phyloP scores from a whole-genome alignment of 2,888 invertebrate species.

The Acleris sparsana region DNA sequence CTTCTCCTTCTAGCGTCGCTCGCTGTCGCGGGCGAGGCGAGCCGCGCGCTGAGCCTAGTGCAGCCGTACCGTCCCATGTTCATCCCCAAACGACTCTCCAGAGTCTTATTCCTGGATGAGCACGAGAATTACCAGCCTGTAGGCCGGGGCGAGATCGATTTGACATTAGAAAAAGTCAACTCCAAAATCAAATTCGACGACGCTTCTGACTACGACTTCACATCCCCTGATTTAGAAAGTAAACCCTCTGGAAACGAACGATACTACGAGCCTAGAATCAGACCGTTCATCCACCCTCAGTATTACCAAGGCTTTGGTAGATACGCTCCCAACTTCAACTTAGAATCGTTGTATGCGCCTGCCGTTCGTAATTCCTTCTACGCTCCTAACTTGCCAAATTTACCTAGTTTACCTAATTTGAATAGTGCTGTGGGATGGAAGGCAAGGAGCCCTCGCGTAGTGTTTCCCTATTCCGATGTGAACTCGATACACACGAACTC shows the following conservation, averaged over 20 bases:
- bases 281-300: constrained; percentile 56
- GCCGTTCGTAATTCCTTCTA: constrained; percentile 65
- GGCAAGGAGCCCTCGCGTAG: constrained; percentile 75
- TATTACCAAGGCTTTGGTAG: constrained; percentile 69
- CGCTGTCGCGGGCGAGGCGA: constrained; percentile 67
- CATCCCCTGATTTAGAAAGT: constrained; percentile 61
- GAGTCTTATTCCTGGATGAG: constrained; percentile 72
- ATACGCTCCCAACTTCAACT: constrained; percentile 68
- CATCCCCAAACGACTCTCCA: constrained; percentile 48
- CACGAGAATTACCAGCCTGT: constrained; percentile 64
- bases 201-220: constrained; percentile 73
- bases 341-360: constrained; percentile 66
- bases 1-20: constrained; percentile 67
- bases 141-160: constrained; percentile 73
- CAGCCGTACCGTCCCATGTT: constrained; percentile 39
- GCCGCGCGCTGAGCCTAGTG: constrained; percentile 69
- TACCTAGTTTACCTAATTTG: too few relatives aligned
- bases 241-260: constrained; percentile 67
- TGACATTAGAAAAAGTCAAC: constrained; percentile 58
- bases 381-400: constrained; percentile 38
- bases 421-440: constrained; percentile 63
- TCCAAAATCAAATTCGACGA: constrained; percentile 80
- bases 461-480: constrained; percentile 72
- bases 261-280: constrained; percentile 65
- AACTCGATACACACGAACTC: constrained; percentile 75